Evolutionary conservation across 2,797 vertebrate species (phyloP).

Genomic region (Falco peregrinus): DNA sequence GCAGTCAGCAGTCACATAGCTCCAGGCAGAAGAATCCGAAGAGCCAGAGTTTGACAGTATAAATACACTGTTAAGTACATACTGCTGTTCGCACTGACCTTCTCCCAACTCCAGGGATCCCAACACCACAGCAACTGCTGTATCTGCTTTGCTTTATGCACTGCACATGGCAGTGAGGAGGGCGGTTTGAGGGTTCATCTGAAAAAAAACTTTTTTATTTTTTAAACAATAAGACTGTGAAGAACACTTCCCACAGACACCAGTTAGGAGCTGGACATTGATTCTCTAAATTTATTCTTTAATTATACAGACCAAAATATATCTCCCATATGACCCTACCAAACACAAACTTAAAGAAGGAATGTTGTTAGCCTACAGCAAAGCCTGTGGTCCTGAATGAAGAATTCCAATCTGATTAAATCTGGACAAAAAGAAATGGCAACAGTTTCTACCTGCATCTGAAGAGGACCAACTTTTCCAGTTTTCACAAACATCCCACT

Average conservation of each 20-base stretch:
- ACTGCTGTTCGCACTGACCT: background rate
- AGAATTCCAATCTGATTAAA: background rate
- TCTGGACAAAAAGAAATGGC: background rate
- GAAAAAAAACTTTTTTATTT: no score
- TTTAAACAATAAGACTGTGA: background rate
- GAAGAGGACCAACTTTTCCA: background rate
- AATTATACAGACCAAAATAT: background rate
- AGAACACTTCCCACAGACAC: background rate
- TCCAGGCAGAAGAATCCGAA: background rate
- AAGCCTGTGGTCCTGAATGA: background rate
- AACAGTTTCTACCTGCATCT: background rate
- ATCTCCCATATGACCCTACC: background rate
- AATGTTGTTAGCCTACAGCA: background rate
- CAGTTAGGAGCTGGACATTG: background rate
- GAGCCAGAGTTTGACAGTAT: background rate
- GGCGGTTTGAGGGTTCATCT: background rate
- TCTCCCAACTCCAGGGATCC: background rate
- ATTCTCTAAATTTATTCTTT: background rate
- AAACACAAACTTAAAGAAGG: background rate
- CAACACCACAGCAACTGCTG: fast-evolving
- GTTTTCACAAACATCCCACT: background rate
- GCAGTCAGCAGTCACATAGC: background rate
- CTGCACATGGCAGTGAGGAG: background rate
- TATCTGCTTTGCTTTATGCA: background rate
- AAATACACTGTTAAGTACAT: background rate